Percentiles rank a stretch among this genome's conserved stretches.
Conservation (phyloP, 2,113 vertebrate genomes). For the Pelecanus crispus region DNA sequence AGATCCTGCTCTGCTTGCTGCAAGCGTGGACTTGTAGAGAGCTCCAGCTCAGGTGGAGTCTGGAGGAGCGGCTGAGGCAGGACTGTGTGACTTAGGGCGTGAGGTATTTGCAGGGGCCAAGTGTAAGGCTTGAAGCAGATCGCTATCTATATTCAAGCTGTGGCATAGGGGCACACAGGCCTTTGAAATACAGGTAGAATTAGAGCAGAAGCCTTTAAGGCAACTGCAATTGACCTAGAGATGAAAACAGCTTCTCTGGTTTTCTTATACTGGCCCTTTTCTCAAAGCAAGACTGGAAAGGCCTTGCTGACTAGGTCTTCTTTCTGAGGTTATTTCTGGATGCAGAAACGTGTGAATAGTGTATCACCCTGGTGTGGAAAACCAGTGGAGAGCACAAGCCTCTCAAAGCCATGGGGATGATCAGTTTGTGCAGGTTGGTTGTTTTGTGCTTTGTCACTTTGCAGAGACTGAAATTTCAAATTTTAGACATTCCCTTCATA, state of each 20-base stretch:
- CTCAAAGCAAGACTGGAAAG: background rate
- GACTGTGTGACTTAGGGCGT: too few species aligned
- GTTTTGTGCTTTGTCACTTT: background rate
- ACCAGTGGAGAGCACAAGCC: background rate
- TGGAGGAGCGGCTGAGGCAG: background rate
- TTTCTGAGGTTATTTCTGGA: background rate
- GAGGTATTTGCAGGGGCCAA: background rate
- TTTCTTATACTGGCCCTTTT: background rate
- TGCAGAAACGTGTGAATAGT: background rate
- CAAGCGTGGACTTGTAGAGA: accelerated
- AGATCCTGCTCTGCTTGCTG: background rate
- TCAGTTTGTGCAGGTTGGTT: background rate
- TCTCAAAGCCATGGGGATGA: background rate
- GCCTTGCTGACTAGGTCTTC: background rate
- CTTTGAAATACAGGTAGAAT: background rate
- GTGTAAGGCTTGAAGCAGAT: background rate
- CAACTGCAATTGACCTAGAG: background rate
- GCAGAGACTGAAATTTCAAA: background rate
- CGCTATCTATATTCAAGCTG: background rate
- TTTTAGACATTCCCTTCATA: background rate
- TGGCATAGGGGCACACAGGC: background rate
- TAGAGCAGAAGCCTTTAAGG: background rate
- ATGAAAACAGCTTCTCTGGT: background rate
- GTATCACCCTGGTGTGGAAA: background rate
- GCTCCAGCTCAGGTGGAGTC: background rate